phyloP scores from a whole-genome alignment of 2,888 invertebrate species.

The Tipula helvola region DNA sequence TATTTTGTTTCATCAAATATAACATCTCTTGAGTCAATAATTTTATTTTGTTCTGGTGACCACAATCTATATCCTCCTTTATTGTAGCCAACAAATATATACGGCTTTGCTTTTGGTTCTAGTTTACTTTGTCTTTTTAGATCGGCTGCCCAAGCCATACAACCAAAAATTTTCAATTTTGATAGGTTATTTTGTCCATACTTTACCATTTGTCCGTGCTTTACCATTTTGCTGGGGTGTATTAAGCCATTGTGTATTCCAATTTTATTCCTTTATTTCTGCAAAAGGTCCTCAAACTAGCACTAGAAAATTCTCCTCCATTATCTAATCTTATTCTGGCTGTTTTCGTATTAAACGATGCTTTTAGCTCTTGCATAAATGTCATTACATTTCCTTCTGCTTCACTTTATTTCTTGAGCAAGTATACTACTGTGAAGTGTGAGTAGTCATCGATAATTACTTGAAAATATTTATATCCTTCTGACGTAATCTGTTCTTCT shows the following conservation, averaged over 20 bases:
- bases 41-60: no score
- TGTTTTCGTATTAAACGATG: constrained; percentile 15
- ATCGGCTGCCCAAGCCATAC: no score
- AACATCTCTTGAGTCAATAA: no score
- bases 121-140: no score
- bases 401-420: constrained; percentile 14
- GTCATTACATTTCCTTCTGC: constrained; percentile 15
- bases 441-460: no score
- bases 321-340: constrained; percentile 14
- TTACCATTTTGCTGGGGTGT: background rate
- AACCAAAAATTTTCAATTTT: no score
- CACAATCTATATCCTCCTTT: no score
- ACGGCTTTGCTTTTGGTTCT: no score
- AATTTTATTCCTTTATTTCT: constrained; percentile 1
- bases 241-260: constrained; percentile 15
- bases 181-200: background rate
- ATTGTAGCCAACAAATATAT: no score
- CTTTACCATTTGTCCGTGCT: constrained; percentile 6
- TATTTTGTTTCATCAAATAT: no score
- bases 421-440: constrained; percentile 8
- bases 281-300: background rate
- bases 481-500: constrained; percentile 13
- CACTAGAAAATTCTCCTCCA: constrained; percentile 8
- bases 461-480: constrained; percentile 1
- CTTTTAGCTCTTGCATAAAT: constrained; percentile 12